Percentiles rank a stretch among this genome's conserved stretches.
These are phyloP conservation scores for Aphodius sticticus DNA, from an alignment of 2,888 invertebrate species.

Conservation along the genomic window DNA sequence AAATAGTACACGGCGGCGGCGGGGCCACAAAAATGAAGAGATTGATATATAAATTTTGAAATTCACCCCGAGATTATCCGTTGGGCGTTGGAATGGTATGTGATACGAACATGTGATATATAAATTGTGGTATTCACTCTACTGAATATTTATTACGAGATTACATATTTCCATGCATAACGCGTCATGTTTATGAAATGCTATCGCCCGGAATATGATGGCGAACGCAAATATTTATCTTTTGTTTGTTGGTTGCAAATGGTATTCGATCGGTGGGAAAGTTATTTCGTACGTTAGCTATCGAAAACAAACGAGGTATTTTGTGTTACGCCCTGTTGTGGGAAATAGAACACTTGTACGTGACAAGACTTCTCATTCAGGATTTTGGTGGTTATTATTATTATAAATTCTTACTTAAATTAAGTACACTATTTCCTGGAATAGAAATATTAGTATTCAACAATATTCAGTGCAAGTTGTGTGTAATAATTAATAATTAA, in stretches of 20 bases:
- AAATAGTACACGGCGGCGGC: not conserved
- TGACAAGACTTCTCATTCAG: no score
- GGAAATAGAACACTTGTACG: no score
- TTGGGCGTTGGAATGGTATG: not conserved
- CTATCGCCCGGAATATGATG: not conserved
- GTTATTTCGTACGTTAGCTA: no score
- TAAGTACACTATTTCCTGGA: no score
- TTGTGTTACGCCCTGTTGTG: no score
- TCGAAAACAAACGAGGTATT: no score
- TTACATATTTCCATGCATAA: not conserved
- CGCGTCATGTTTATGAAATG: not conserved
- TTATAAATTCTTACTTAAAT: no score
- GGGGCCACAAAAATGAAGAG: not conserved
- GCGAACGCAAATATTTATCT: not conserved
- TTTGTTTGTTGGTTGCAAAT: not conserved
- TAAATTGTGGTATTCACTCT: not conserved
- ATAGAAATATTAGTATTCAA: no score
- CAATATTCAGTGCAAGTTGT: no score
- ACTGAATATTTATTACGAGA: not conserved
- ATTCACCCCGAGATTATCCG: not conserved
- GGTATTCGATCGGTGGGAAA: no score
- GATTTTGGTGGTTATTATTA: no score
- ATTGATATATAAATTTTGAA: not conserved
- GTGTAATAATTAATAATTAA: no score
- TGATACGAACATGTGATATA: not conserved